Conservation (phyloP, 2,113 vertebrate species). For the Saguinus imperator region DNA sequence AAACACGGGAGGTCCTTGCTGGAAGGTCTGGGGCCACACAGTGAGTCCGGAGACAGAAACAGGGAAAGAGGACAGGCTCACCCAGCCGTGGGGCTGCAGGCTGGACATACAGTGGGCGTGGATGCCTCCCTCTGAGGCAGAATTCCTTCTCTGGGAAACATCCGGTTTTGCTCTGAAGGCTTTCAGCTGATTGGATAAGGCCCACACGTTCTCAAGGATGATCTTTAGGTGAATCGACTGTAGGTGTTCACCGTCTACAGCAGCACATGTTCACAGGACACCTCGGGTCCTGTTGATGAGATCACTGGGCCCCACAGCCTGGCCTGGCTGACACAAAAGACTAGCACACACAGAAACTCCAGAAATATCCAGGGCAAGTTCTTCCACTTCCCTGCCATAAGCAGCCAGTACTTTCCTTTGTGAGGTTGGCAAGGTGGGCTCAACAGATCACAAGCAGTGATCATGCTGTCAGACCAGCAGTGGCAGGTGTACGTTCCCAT, state of each 20-base stretch:
- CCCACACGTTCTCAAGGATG: no score
- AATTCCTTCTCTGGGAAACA: neutral
- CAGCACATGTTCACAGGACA: neutral
- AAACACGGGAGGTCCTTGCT: neutral
- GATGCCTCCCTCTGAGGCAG: neutral
- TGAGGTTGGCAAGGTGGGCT: neutral
- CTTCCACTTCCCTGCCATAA: accelerated
- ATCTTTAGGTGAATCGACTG: neutral
- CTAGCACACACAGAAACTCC: accelerated
- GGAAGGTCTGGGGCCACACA: neutral
- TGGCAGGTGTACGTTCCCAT: neutral
- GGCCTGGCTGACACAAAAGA: neutral
- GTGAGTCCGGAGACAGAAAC: neutral
- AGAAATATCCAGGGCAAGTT: accelerated
- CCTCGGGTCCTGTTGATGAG: accelerated
- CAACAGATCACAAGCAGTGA: accelerated
- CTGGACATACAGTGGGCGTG: no score
- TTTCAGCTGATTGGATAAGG: neutral
- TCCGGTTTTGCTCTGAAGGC: no score
- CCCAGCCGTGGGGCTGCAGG: accelerated
- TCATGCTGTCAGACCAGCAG: accelerated
- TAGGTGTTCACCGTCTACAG: neutral
- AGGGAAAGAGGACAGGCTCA: neutral
- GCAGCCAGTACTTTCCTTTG: accelerated
- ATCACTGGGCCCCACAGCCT: neutral